A percentile compares a stretch with the other conserved stretches of the same genome.
Conservation (phyloP, 2,113 vertebrate genomes). For the Dicrurus megarhynchus region DNA sequence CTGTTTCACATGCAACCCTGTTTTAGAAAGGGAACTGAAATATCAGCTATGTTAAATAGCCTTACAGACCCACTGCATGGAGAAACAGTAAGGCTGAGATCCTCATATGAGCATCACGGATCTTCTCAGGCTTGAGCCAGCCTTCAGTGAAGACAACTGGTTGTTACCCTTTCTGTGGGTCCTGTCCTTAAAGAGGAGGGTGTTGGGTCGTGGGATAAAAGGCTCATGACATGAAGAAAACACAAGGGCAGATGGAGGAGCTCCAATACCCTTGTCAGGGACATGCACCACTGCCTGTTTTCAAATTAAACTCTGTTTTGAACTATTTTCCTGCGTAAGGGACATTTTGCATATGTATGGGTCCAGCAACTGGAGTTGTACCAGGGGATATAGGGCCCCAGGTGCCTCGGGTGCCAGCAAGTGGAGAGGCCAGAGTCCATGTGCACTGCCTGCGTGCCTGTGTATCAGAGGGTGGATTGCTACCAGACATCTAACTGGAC, state of each 20-base stretch:
- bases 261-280: neutral
- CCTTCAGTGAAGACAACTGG: neutral
- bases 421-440: neutral
- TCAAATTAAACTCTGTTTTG: neutral
- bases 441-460: neutral
- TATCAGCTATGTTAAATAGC: neutral
- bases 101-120: neutral
- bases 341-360: neutral
- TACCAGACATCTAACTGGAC: neutral
- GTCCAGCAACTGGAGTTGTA: neutral
- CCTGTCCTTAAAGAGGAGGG: fast-evolving
- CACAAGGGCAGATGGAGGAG: fast-evolving
- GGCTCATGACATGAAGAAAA: neutral
- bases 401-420: neutral
- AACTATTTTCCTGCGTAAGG: neutral
- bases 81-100: neutral
- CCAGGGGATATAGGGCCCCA: fast-evolving
- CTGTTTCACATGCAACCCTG: neutral
- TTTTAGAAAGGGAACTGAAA: neutral
- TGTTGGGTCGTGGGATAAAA: neutral
- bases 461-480: neutral
- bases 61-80: neutral
- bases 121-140: neutral
- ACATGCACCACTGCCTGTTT: neutral
- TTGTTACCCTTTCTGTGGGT: neutral